phyloP scores from a whole-genome alignment of 2,888 invertebrate species.

The Eupithecia tripunctaria region DNA sequence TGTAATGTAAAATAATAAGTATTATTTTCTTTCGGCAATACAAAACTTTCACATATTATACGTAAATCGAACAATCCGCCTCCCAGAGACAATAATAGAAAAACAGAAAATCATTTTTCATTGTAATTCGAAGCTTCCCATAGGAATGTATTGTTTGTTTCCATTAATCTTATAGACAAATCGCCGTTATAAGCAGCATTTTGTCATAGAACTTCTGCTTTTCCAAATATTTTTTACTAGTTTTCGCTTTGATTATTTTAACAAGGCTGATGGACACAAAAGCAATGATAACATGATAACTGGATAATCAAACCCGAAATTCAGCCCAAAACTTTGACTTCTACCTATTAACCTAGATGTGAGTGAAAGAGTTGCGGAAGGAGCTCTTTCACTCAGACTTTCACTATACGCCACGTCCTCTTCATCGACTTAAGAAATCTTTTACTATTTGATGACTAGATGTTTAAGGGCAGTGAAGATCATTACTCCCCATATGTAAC shows the following conservation, averaged over 20 bases:
- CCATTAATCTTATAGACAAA: slow-evolving; percentile 58
- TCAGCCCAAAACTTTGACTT: not conserved
- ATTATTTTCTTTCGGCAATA: slow-evolving; percentile 1
- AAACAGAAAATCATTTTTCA: slow-evolving; percentile 42
- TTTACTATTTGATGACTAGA: not conserved
- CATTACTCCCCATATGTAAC: not conserved
- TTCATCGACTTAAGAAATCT: not conserved
- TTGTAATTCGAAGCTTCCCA: slow-evolving; percentile 42
- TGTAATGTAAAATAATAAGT: not conserved
- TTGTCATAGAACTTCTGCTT: slow-evolving; percentile 49
- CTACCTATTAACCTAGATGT: not conserved
- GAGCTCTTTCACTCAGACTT: too few relatives aligned
- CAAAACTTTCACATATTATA: not conserved
- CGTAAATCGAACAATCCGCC: slow-evolving; percentile 9
- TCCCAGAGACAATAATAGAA: slow-evolving; percentile 34
- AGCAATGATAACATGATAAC: not conserved
- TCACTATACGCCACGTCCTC: not conserved
- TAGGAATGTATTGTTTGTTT: slow-evolving; percentile 44
- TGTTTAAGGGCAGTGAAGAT: not conserved
- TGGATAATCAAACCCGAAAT: not conserved
- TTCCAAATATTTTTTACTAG: slow-evolving; percentile 36
- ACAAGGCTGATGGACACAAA: slow-evolving; percentile 1
- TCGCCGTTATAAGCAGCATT: slow-evolving; percentile 49
- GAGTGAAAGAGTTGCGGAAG: too few relatives aligned
- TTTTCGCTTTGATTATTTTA: slow-evolving; percentile 21